Conservation (phyloP, 2,113 vertebrate species). For the Zingel zingel region DNA sequence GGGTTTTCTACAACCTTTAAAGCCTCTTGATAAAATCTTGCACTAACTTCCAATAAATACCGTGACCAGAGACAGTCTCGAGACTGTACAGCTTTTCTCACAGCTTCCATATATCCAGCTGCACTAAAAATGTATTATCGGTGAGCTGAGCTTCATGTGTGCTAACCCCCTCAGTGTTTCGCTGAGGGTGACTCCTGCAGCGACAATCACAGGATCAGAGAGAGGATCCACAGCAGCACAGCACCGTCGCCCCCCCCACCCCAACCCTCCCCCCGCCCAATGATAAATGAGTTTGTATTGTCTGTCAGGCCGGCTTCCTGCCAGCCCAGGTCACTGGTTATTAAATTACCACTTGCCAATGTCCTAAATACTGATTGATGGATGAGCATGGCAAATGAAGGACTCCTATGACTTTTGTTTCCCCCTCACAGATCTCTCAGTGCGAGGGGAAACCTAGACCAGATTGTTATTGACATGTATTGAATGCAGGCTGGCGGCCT, state of each 20-base stretch:
- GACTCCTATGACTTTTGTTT: conserved; percentile 89
- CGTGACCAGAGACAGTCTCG: not conserved
- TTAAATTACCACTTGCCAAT: conserved; percentile 99
- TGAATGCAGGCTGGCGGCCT: conserved; percentile 63
- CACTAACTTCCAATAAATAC: conserved; percentile 13
- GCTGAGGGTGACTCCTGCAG: conserved; percentile 61
- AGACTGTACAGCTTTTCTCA: not conserved
- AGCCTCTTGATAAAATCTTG: not conserved
- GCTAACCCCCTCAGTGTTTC: conserved; percentile 29
- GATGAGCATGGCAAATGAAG: conserved; percentile 94
- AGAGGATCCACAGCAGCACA: conserved; percentile 84
- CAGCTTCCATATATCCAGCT: conserved; percentile 31
- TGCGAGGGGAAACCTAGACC: conserved; percentile 50
- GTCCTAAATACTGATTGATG: conserved; percentile 98
- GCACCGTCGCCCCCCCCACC: conserved; percentile 56
- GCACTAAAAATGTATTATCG: conserved; percentile 40
- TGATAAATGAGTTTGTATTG: conserved; percentile 99
- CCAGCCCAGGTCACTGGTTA: conserved; percentile 95
- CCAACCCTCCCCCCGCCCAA: conserved; percentile 17
- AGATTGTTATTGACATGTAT: conserved; percentile 80
- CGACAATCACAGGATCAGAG: conserved; percentile 86
- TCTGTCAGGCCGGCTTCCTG: conserved; percentile 95
- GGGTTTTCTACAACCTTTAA: not conserved
- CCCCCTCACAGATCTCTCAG: conserved; percentile 63
- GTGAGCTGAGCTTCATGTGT: conserved; percentile 41